Evolutionary conservation across 2,797 vertebrate genomes (phyloP), one percentile per base, ranked within the genome.

Genomic region (Babyrousa celebensis): DNA sequence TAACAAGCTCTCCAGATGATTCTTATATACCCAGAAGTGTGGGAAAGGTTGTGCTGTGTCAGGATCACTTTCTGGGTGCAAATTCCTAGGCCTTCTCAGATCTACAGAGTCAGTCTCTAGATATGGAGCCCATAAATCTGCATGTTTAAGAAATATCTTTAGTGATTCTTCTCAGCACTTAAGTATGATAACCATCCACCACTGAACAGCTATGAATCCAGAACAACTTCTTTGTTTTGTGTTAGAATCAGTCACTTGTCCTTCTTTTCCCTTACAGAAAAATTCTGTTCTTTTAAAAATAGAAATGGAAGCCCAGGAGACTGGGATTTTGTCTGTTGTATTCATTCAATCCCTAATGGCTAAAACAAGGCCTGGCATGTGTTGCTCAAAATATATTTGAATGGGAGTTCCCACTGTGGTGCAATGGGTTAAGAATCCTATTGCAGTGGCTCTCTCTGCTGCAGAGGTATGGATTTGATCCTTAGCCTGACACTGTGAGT

Each of bases 201-300:
- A 79, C 0, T 40, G 23, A 68, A 63, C 48, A 91, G 20, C 27
- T 96, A 27, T 70, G 72, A 94, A 52, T 89, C 48, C 89, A 62
- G 54, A 86, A 56, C 32, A 84, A 48, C 25, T 88, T 70, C 2
- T 21, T 90, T 70, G 63, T 84, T 95, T 95, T 86, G 40, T 84
- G 15, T 80, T 95, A 72, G 48, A 93, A 58, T 65, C 56, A 68
- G 2, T 88, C 43, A 91, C 18, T 40, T 2, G 68, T 11, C 18
- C 9, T 80, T 91, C 84, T 77, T 94, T 95, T 96, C 63, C 58
- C 36, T 29, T 74, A 17, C 63, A 94, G 58, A 96, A 58, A 89
- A 88, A 20, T 75, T 85, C 18, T 65, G 4, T 88, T 84, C 43
- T 29, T 94, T 94, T 89, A 77, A 63, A 84, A 93, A 72, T 23